These are phyloP conservation scores for Macropus fuliginosus DNA, from an alignment of 2,797 vertebrate species.

Conservation along the genomic window DNA sequence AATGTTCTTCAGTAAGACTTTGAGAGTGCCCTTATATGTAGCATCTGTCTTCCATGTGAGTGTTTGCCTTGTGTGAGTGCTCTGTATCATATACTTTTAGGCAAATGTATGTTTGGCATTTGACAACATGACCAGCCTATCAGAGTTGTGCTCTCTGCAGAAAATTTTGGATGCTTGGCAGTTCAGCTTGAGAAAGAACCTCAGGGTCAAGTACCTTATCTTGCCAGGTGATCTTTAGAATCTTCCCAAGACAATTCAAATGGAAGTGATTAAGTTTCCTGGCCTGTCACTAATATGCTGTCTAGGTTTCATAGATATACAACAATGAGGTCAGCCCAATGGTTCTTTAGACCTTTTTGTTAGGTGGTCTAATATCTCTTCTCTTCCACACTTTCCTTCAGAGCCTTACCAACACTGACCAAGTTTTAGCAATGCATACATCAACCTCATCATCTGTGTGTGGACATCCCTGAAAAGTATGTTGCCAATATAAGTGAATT, in stretches of 20 bases:
- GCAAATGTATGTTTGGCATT: background rate
- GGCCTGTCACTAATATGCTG: background rate
- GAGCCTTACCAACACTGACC: background rate
- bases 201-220: background rate
- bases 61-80: background rate
- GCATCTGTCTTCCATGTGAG: background rate
- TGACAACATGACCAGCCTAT: background rate
- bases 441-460: background rate
- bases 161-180: background rate
- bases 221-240: background rate
- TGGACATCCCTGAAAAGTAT: background rate
- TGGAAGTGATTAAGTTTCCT: background rate
- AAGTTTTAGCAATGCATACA: background rate
- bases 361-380: background rate
- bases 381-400: background rate
- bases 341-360: background rate
- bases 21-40: background rate
- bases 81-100: background rate
- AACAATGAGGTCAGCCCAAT: no score
- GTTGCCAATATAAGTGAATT: background rate
- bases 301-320: background rate
- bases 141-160: background rate
- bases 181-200: background rate
- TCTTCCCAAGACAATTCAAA: background rate
- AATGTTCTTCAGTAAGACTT: background rate